A percentile compares a stretch with the other conserved stretches of the same genome.
Conservation (phyloP, 1,140 invertebrate species). For the Lepidotrigona ventralis region DNA sequence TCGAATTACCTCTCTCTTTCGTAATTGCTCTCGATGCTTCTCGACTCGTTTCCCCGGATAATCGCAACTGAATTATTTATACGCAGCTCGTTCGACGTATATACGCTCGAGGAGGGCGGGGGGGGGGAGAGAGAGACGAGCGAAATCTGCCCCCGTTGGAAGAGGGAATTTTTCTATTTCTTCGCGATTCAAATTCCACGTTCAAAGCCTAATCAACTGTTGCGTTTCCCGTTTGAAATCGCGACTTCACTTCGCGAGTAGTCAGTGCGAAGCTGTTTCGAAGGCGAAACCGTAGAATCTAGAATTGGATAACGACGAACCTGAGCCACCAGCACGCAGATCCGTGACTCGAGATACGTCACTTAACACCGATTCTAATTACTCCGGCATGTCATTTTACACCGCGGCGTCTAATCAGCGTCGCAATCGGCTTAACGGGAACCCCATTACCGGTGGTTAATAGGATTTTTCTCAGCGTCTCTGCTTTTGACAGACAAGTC, state of each 20-base stretch:
- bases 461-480: conserved; percentile 56
- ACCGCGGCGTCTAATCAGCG: conserved; percentile 39
- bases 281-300: conserved; percentile 48
- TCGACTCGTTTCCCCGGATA: conserved; percentile 25
- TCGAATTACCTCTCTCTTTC: conserved; percentile 18
- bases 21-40: conserved; percentile 12
- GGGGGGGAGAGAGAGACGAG: too few relatives aligned
- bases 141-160: too few relatives aligned
- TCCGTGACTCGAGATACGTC: conserved; percentile 45
- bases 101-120: too few relatives aligned
- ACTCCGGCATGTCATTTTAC: conserved; percentile 38
- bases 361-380: conserved; percentile 31
- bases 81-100: neutral
- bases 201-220: neutral
- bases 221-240: too few relatives aligned
- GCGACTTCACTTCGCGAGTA: too few relatives aligned
- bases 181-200: neutral
- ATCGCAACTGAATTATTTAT: conserved; percentile 31
- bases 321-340: conserved; percentile 22
- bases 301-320: conserved; percentile 50
- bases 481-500: conserved; percentile 20
- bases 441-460: conserved; percentile 61
- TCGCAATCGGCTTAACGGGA: conserved; percentile 51
- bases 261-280: neutral
- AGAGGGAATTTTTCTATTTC: too few relatives aligned